Evolutionary conservation across 2,888 invertebrate genomes (phyloP), one percentile per base, ranked within the genome.

Genomic region (Zele albiditarsus): DNA sequence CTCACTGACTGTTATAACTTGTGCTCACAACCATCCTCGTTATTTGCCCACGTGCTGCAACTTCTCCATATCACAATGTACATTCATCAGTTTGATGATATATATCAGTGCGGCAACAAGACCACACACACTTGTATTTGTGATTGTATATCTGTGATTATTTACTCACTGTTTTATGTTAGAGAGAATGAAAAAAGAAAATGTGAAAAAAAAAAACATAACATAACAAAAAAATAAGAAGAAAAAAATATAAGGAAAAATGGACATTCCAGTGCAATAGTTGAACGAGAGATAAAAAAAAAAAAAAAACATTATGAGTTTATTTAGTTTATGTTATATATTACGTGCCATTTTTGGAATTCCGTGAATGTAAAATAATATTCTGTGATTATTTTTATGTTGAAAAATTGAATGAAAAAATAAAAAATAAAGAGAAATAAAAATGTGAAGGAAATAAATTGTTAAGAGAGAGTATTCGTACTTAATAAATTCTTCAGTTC

Each of bases 21-120:
- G 46, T 46, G 46, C 69, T 53, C 16, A 38, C 16, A 4, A 20
- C 12, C 25, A 16, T 58, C 3, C 5, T 38, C 31, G 23, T 33
- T 58, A 58, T 33, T 33, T 6, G 14, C 33, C 33, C 57, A 14
- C 23, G 31, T 69, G 16, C 31, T 38, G 12, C 38, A 38, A 27
- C 53, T 31, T 58, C 28, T 69, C 27, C 33, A 57, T 38, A 38
- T 33, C 25, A 25, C 25, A 23, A 53, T 20, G 20, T n/a, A 6
- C 53, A 53, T 20, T 53, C n/a, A 20, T 53, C 53, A 53, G 53
- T 53, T 53, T 53, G 53, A 20, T 53, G 53, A 53, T 53, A 53
- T 53, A 53, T 53, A 10, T 53, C 20, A 5, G 8, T 20, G 16
- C 46, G 6, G n/a, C 4, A 23, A 20, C n/a, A 53, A 20, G 8